Evolutionary conservation across 2,113 vertebrate species (phyloP).

Genomic region (Archilochus colubris): DNA sequence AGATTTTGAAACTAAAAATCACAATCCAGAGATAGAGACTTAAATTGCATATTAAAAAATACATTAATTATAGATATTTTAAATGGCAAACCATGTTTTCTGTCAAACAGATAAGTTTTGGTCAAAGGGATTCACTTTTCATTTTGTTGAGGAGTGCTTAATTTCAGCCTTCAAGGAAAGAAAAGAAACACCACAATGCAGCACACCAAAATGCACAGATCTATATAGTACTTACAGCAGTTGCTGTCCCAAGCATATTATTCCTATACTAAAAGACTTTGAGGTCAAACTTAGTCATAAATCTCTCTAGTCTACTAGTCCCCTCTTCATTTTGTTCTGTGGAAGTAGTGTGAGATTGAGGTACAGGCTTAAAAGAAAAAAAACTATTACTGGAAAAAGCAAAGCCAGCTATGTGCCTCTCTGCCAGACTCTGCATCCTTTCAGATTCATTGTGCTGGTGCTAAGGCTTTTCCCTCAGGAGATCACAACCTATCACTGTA

Average conservation of each 20-base stretch:
- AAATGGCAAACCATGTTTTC: conserved; percentile 27
- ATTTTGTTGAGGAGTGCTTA: neutral
- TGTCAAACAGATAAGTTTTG: neutral
- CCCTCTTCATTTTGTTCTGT: neutral
- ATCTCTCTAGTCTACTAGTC: neutral
- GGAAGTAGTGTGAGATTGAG: neutral
- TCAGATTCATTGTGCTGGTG: neutral
- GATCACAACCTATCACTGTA: neutral
- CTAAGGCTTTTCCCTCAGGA: neutral
- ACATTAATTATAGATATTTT: conserved; percentile 38
- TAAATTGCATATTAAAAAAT: conserved; percentile 41
- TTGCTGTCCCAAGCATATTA: neutral
- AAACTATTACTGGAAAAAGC: neutral
- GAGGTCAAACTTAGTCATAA: neutral
- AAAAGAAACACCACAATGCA: neutral
- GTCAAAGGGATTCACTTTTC: neutral
- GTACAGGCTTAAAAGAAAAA: neutral
- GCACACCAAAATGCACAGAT: neutral
- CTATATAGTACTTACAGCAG: neutral
- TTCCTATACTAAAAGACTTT: neutral
- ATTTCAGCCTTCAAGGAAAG: neutral
- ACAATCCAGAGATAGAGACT: neutral
- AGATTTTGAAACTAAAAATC: conserved; percentile 51
- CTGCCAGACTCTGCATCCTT: neutral
- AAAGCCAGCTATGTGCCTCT: neutral